These are phyloP conservation scores for Leptatherina wallacei DNA, from an alignment of 2,797 vertebrate genomes.

Conservation along the genomic window DNA sequence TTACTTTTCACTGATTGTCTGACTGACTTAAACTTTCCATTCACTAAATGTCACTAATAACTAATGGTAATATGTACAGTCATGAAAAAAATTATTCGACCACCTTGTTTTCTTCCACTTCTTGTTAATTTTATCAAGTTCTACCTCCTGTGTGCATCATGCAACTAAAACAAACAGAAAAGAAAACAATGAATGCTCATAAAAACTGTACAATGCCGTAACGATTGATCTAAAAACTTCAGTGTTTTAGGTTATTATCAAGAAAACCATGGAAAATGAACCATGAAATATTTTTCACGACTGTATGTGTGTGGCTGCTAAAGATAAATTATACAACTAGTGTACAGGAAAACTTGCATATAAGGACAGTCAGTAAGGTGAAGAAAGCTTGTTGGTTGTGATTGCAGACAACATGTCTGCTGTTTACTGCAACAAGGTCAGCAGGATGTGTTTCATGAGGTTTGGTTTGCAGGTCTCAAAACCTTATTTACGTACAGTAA, in stretches of 20 bases:
- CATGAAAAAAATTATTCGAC: too few species aligned
- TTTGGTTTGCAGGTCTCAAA: not conserved
- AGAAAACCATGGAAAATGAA: too few species aligned
- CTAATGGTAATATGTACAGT: not conserved
- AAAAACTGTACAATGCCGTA: too few species aligned
- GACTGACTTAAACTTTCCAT: not conserved
- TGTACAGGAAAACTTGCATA: not conserved
- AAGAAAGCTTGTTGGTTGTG: not conserved
- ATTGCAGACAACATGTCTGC: not conserved
- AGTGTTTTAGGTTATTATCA: too few species aligned
- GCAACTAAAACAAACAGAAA: too few species aligned
- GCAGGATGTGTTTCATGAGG: slow-evolving; percentile 35
- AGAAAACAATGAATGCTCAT: too few species aligned
- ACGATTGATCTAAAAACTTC: too few species aligned
- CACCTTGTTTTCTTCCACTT: too few species aligned
- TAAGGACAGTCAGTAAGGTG: not conserved
- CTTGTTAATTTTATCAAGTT: too few species aligned
- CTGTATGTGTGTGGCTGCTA: not conserved
- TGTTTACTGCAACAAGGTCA: slow-evolving; percentile 23
- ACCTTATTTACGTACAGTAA: not conserved
- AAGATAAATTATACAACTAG: not conserved
- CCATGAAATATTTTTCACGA: too few species aligned
- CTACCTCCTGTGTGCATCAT: too few species aligned
- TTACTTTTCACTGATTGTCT: not conserved
- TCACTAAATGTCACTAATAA: not conserved